Base-by-base conservation (phyloP, 2,888 invertebrate genomes). In the Limnephilus marmoratus region DNA sequence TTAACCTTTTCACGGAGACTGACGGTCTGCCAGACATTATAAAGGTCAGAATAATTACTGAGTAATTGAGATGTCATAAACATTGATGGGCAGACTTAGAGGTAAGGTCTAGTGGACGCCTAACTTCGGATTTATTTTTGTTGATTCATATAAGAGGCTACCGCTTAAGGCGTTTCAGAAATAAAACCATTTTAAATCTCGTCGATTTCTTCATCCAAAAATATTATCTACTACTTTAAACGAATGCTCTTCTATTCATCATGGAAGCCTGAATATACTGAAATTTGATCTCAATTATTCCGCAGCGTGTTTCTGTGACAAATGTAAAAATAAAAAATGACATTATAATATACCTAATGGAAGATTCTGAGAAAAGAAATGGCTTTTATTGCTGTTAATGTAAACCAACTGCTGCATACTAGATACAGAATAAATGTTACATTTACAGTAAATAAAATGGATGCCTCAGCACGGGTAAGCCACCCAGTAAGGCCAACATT, bases 11-110 rank as follows among this genome's bases (percentile, higher is more conserved):
- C 53, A 31, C 31, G 18, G 34, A 13, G 29, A 18, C 87, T 87
- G 87, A 37, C 87, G 9, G 87, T 34, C 49, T 29, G 68, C 15
- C 53, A 29, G 68, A 24, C 29, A 41, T 34, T 68, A 15, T 7
- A 87, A 87, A 87, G 87, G 87, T 87, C 87, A 68, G 29, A 68
- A 18, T 87, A 53, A 87, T 87, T 87, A 86, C 45, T 68, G 49
- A 41, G 45, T 86, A n/a, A 86, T 86, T 37, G n/a, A 86, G 45
- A 41, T 29, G 82, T 82, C 82, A 34, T 82, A 82, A 82, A 82
- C 82, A 82, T 31, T 82, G 34, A 82, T 82, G 82, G 68, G 7
- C 24, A 68, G 68, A 68, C 68, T 68, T 24, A n/a, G 24, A 68
- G 68, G 68, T 68, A 24, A 68, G n/a, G 68, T 68, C 24, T 24